Evolutionary conservation across 2,888 invertebrate species (phyloP).

Genomic region (Leptothorax acervorum): DNA sequence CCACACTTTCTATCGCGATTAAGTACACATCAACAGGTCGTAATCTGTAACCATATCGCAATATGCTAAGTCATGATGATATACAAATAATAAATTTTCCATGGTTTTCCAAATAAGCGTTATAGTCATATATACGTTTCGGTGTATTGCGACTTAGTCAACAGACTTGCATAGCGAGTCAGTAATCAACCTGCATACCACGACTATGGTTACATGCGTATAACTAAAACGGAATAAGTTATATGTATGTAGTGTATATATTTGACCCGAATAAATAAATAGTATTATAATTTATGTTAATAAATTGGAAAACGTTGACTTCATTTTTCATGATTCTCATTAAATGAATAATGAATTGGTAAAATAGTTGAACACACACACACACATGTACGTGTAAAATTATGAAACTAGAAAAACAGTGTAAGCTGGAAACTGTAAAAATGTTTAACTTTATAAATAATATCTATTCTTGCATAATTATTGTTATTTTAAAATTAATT

Average conservation of each 20-base stretch:
- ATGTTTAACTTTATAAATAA: not conserved
- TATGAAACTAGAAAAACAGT: not conserved
- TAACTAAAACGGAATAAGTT: not conserved
- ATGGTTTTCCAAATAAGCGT: not conserved
- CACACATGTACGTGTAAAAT: not conserved
- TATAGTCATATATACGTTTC: not conserved
- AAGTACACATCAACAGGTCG: conserved; percentile 5
- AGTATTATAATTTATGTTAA: conserved; percentile 31
- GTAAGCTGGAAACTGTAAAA: not conserved
- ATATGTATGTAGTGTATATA: not conserved
- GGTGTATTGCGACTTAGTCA: not conserved
- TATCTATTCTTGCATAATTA: not conserved
- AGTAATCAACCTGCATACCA: not conserved
- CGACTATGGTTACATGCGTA: not conserved
- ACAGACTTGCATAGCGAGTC: not conserved
- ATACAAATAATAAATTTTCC: not conserved
- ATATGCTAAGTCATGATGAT: not conserved
- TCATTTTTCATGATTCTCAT: not conserved
- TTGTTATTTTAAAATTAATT: not conserved
- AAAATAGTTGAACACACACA: not conserved
- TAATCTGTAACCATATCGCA: not conserved
- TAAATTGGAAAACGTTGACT: conserved; percentile 7
- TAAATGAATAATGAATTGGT: conserved; percentile 6
- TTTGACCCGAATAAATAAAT: conserved; percentile 4
- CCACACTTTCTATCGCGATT: conserved; percentile 12